Base-by-base conservation (phyloP, 1,140 invertebrate genomes). In the Zaprionus ornatus region DNA sequence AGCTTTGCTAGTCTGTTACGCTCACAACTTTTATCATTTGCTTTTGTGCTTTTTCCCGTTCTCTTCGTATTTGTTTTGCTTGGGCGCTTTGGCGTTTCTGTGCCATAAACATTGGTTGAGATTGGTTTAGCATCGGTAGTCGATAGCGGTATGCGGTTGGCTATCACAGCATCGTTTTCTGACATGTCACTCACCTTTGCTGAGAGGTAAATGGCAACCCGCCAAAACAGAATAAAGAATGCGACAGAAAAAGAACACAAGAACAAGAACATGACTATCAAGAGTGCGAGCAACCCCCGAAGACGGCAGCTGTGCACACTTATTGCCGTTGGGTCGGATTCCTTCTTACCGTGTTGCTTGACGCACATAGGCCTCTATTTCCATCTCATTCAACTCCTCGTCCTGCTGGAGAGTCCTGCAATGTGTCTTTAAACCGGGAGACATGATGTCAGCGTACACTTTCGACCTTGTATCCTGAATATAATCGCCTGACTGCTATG, bases 261-360 rank as follows among this genome's bases (percentile, higher is more conserved):
- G 40, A 42, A 42, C n/a, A 45, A n/a, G 1, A 17, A 17, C n/a
- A 45, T 17, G 40, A 10, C n/a, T 17, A 17, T 3, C 15, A 9
- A 55, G 15, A 27, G 50, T 17, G 1, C 17, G 19, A 72, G 1
- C 73, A 63, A 70, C 73, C 73, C 67, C 37, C 12, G 55, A 23
- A 12, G 12, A 23, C n/a, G n/a, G 27, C 75, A 72, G 69, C 71
- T 74, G 75, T 13, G 27, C 13, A 79, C 80, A 57, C 76, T 37
- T 17, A 42, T 13, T 29, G 19, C 10, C 6, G 12, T 15, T 12
- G 10, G 21, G 77, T 84, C 77, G 74, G 80, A 84, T 78, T 65
- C 19, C n/a, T 67, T 48, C 84, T 90, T 90, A 91, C 90, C 90
- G 78, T 54, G 90, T 91, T 37, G 81, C 74, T 35, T 66, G 72